A percentile compares a stretch with the other conserved stretches of the same genome.
These are phyloP conservation scores for Danio aesculapii DNA, from an alignment of 2,797 vertebrate species.

Conservation along the genomic window DNA sequence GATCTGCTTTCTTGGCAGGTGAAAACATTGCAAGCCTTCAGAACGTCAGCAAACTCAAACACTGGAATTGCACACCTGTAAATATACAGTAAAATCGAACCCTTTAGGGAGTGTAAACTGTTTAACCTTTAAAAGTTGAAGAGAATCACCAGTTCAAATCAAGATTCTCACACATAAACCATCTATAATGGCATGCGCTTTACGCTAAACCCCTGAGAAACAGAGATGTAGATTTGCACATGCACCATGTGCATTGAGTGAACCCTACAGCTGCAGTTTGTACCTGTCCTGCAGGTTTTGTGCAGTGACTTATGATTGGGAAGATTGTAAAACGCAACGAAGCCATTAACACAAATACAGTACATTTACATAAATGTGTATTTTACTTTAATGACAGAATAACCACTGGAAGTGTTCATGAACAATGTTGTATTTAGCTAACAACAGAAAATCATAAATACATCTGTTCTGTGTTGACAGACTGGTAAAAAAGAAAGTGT, in stretches of 20 bases:
- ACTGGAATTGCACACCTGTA: conserved; percentile 2
- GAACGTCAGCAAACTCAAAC: background rate
- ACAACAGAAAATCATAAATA: background rate
- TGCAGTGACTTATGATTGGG: conserved; percentile 8
- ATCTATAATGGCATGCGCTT: conserved; percentile 23
- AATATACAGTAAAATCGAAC: conserved; percentile 13
- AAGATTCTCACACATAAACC: conserved; percentile 27
- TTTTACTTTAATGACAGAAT: background rate
- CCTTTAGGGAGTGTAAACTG: conserved; percentile 21
- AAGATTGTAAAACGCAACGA: conserved; percentile 1
- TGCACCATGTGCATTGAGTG: conserved; percentile 15
- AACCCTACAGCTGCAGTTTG: conserved; percentile 25
- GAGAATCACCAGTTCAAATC: conserved; percentile 33
- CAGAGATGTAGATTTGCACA: conserved; percentile 38
- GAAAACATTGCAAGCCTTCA: conserved; percentile 24
- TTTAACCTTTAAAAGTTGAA: conserved; percentile 33
- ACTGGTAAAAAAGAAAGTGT: background rate
- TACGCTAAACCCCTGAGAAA: conserved; percentile 54
- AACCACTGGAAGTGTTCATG: conserved; percentile 20
- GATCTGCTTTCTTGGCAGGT: conserved; percentile 3
- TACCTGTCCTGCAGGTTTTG: conserved; percentile 57
- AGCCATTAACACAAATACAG: background rate
- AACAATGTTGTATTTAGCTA: background rate
- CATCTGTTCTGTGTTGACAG: background rate
- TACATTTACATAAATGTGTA: background rate